phyloP scores from a whole-genome alignment of 2,888 invertebrate species.

The Agriopis aurantiaria region DNA sequence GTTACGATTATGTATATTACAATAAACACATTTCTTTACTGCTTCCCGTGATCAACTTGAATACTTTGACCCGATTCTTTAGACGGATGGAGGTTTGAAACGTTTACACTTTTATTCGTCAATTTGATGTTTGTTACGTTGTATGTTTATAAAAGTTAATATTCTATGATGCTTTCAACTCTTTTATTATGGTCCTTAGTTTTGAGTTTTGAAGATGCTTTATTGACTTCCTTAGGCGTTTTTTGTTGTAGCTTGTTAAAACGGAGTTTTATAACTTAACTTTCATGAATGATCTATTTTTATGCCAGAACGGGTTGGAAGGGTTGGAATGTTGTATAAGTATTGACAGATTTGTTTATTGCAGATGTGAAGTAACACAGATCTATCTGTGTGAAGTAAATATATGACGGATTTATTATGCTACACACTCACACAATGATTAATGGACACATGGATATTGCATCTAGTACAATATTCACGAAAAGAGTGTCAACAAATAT shows the following conservation, averaged over 20 bases:
- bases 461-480: too few relatives aligned
- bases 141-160: slow-evolving; percentile 22
- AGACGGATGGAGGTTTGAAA: slow-evolving; percentile 19
- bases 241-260: slow-evolving; percentile 11
- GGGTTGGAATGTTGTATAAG: background rate
- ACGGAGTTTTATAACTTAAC: slow-evolving; percentile 4
- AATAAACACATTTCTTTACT: slow-evolving; percentile 56
- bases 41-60: slow-evolving; percentile 61
- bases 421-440: background rate
- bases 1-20: slow-evolving; percentile 57
- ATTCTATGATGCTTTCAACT: background rate
- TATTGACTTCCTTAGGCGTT: slow-evolving; percentile 8
- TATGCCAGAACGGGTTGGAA: background rate
- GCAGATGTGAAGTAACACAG: slow-evolving; percentile 3
- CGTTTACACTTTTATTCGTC: background rate
- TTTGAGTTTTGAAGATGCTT: slow-evolving; percentile 10
- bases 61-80: slow-evolving; percentile 50
- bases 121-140: slow-evolving; percentile 9
- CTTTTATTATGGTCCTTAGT: slow-evolving; percentile 30
- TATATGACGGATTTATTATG: slow-evolving; percentile 4
- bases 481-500: too few relatives aligned
- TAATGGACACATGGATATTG: too few relatives aligned
- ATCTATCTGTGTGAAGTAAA: too few relatives aligned
- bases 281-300: slow-evolving; percentile 4
- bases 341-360: slow-evolving; percentile 19